These are phyloP conservation scores for Tuta absoluta DNA, from an alignment of 2,888 invertebrate species.

Conservation along the genomic window DNA sequence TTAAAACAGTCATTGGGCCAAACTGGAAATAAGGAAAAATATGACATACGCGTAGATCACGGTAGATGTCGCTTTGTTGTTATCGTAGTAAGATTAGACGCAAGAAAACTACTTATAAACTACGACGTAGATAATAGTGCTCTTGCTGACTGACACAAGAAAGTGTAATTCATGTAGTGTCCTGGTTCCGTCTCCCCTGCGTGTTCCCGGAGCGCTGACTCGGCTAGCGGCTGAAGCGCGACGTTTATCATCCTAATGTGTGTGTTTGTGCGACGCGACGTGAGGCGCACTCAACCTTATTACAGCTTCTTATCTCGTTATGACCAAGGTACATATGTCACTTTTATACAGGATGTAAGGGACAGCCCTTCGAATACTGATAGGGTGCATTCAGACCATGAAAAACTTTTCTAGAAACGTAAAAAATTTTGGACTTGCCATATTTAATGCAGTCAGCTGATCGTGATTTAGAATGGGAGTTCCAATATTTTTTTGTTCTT, in stretches of 20 bases:
- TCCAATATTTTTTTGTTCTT: no score
- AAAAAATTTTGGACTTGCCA: no score
- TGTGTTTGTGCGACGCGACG: slow-evolving; percentile 16
- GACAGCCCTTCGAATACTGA: no score
- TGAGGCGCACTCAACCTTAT: slow-evolving; percentile 8
- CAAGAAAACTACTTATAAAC: no score
- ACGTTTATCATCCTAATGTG: slow-evolving; percentile 23
- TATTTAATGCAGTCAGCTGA: no score
- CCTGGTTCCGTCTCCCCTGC: no score
- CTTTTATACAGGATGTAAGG: no score
- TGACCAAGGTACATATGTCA: slow-evolving; percentile 8
- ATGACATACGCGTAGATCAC: slow-evolving; percentile 8
- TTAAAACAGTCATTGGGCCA: slow-evolving; percentile 23
- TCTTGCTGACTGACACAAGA: no score
- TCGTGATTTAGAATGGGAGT: no score
- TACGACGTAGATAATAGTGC: no score
- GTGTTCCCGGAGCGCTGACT: slow-evolving; percentile 16
- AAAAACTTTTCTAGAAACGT: no score
- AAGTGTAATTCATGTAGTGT: neutral
- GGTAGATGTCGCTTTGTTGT: slow-evolving; percentile 2
- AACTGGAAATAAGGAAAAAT: slow-evolving; percentile 7
- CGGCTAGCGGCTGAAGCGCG: slow-evolving; percentile 14
- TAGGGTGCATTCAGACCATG: no score
- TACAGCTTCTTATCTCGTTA: slow-evolving; percentile 9
- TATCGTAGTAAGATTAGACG: neutral